These are phyloP conservation scores for Seriola rivoliana DNA, from an alignment of 2,113 vertebrate species.

Conservation along the genomic window DNA sequence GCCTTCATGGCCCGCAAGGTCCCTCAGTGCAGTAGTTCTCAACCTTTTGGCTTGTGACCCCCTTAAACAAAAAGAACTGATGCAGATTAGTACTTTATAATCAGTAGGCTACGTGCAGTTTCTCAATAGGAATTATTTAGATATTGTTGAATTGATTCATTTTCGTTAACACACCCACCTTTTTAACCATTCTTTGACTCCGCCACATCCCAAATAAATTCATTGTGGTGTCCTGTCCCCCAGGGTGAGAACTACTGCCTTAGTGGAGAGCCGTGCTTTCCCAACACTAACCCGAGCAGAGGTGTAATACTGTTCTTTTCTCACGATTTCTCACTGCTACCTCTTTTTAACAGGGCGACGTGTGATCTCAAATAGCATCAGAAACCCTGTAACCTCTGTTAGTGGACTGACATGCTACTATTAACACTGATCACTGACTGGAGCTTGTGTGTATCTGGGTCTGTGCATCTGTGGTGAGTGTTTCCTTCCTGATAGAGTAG, in stretches of 20 bases:
- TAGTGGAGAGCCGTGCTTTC: slow-evolving; percentile 49
- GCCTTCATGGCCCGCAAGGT: slow-evolving; percentile 60
- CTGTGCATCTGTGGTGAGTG: slow-evolving; percentile 64
- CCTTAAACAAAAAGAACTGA: not conserved
- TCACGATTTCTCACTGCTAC: slow-evolving; percentile 28
- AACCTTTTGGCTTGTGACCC: slow-evolving; percentile 48
- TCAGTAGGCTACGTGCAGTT: not conserved
- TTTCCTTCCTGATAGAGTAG: slow-evolving; percentile 74
- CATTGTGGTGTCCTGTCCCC: not conserved
- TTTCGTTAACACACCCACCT: not conserved
- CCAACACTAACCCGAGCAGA: slow-evolving; percentile 68
- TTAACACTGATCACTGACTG: slow-evolving; percentile 61
- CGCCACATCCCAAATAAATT: not conserved
- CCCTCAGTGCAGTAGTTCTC: slow-evolving; percentile 68
- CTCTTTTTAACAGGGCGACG: slow-evolving; percentile 44
- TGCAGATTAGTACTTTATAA: not conserved
- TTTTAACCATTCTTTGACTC: not conserved
- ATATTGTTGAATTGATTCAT: not conserved
- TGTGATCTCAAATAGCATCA: slow-evolving; percentile 24
- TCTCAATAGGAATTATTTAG: not conserved
- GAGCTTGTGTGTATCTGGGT: slow-evolving; percentile 55
- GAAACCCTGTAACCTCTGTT: slow-evolving; percentile 46
- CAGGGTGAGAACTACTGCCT: slow-evolving; percentile 68
- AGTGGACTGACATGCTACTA: slow-evolving; percentile 55
- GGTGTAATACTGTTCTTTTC: slow-evolving; percentile 16